Base-by-base conservation (phyloP, 2,888 invertebrate genomes). In the Lydus trimaculatus region DNA sequence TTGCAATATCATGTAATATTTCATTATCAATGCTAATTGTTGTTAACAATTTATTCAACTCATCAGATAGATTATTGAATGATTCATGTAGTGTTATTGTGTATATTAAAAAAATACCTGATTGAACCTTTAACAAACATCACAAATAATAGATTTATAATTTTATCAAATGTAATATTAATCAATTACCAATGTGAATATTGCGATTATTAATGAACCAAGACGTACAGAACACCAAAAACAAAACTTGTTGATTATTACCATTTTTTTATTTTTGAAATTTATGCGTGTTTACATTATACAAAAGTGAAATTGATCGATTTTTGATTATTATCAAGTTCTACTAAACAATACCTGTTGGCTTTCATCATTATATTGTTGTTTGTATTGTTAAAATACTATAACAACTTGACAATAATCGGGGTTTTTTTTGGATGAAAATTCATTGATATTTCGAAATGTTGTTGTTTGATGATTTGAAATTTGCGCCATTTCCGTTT, bases 221-320 rank as follows among this genome's bases (percentile, higher is more conserved):
- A 73, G 48, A 56, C 72, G 58, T 28, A 68, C 64, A 36, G 72
- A 73, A 62, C 68, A 73, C 31, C 64, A 65, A 20, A 71, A 73
- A 59, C 72, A 73, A 58, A 71, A 73, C 28, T 61, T 69, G 36
- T 60, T 59, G 20, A 73, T 66, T 58, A 73, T 15, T 15, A 60
- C 69, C 72, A 73, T 72, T 1, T 56, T 56, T 56, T 20, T 39
- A 11, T 8, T 6, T 15, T 15, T 39, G 4, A 4, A 39, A 15
- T 39, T n/a, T 39, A 39, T 15, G 11, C 8, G 7, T 17, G 17
- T 17, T 43, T n/a, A 0, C 0, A 43, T 43, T 15, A 15, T 3
- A 36, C 15, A 11, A n/a, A 13, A 2, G 11, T 39, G 5, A 39
- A 11, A 11, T 8, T 20, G 48, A 48, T 48, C 48, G 48, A 48